Conservation (phyloP, 2,113 vertebrate genomes). For the Chaetodon auriga region DNA sequence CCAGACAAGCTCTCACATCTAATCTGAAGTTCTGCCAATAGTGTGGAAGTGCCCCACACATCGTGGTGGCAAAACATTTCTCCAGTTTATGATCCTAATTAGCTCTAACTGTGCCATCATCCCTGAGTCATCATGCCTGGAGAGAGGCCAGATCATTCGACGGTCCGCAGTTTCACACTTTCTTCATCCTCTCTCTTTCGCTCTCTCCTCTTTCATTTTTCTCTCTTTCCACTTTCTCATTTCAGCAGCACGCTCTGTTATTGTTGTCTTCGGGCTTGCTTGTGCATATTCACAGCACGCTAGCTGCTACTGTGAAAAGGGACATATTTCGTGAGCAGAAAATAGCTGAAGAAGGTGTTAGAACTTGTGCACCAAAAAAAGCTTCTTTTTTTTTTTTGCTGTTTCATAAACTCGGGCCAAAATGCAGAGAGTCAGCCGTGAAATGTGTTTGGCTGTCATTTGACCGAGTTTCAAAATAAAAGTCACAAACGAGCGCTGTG, state of each 20-base stretch:
- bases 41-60: conserved; percentile 52
- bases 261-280: conserved; percentile 46
- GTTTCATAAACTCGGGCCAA: conserved; percentile 16
- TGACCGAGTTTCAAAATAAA: conserved; percentile 36
- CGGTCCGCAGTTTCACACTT: conserved; percentile 56
- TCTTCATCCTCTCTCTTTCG: conserved; percentile 24
- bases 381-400: neutral
- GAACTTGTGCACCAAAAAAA: conserved; percentile 13
- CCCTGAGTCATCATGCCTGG: conserved; percentile 80
- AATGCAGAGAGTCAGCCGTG: conserved; percentile 18
- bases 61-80: conserved; percentile 78
- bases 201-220: conserved; percentile 6
- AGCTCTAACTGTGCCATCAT: conserved; percentile 80
- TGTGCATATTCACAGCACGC: conserved; percentile 47
- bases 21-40: conserved; percentile 64
- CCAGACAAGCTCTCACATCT: conserved; percentile 34
- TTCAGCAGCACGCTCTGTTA: conserved; percentile 37
- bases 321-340: conserved; percentile 61
- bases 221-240: neutral
- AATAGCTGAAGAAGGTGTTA: conserved; percentile 58
- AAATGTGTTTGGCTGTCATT: conserved; percentile 15
- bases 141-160: conserved; percentile 79
- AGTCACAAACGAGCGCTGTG: conserved; percentile 5
- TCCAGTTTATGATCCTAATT: conserved; percentile 83
- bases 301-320: conserved; percentile 55